Evolutionary conservation across 2,113 vertebrate genomes (phyloP), one percentile per base, ranked within the genome.

Genomic region (Burhinus oedicnemus): DNA sequence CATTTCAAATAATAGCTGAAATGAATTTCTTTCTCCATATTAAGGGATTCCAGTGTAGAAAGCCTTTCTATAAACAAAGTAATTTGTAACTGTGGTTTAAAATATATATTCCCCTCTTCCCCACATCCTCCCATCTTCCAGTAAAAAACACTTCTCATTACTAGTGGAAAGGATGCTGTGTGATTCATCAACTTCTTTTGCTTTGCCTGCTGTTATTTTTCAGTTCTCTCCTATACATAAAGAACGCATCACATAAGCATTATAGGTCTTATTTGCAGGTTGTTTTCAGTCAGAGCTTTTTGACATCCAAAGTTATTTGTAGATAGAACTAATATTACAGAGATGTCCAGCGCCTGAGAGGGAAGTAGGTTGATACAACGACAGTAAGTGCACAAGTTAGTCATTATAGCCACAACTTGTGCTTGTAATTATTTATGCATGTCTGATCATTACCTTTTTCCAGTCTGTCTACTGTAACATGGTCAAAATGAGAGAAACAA

Each of bases 161-260:
- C 44, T 5, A 3, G 60, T 21, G n/a, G 55, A 75, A 54, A 36
- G 44, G 23, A 14, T 60, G 36, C 21, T 60, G 30, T 80, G 44
- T 52, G 71, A 70, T 60, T 77, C 29, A 52, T 81, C 64, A 71
- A 5, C 40, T 60, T 47, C 65, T 78, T 81, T n/a, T 80, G 54
- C 54, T 74, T 58, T 64, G 16, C 70, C 34, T 57, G 70, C 75
- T 83, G 55, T 88, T 76, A 21, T 69, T 81, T 85, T 80, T 70
- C 42, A n/a, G 12, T 65, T 54, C 68, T 76, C 34, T 70, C 26
- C 57, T 65, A 1, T 30, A 38, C 1, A 8, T 8, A 6, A 26
- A 7, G 26, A 45, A 19, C 0, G 0, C 22, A 19, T 34, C 64
- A 2, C 47, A 52, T 60, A 30, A 60, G 25, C 34, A 4, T 30